Base-by-base conservation (phyloP, 2,888 invertebrate species). In the Schizaphis graminum region DNA sequence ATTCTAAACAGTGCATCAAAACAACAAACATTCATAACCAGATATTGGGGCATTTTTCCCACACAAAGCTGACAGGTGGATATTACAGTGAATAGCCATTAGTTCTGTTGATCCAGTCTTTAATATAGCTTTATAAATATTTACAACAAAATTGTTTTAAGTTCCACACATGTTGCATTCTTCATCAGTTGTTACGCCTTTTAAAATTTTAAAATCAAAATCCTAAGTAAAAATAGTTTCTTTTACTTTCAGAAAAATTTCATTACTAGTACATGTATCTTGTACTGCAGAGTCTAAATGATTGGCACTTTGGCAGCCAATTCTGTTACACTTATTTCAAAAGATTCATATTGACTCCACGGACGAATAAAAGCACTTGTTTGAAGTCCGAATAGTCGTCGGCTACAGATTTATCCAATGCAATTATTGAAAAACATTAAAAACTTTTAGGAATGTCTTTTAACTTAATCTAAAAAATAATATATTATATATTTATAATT, bases 21-120 rank as follows among this genome's bases (percentile, higher is more conserved):
- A 47, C 44, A 47, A 47, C 7, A 47, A n/a, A n/a, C 24, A 61
- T 94, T 87, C 77, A 94, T 94, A 87, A 94, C 92, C 87, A 91
- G 56, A 77, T 88, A 91, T 87, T 88, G 87, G 67, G 53, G 77
- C 87, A 94, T 91, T 91, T 92, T 92, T 94, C 56, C 91, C 92
- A 89, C 53, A 53, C 53, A 53, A 53, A 53, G 53, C 21, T 91
- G 89, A 61, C 35, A 53, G 77, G 56, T 94, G 94, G 67, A 92
- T 94, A 56, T 44, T 94, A 77, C 89, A 89, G 84, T 89, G 89
- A 92, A 89, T 92, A 53, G 77, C 49, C 67, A 92, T 87, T 47
- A 89, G 91, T 44, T 44, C 53, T 77, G 67, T 44, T 24, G 92
- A 26, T 47, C 91, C 44, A 91, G 85, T 86, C 53, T 77, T 41